These are phyloP conservation scores for Siderastrea radians DNA, from an alignment of 92 coral and sea anemone genomes.

Conservation along the genomic window DNA sequence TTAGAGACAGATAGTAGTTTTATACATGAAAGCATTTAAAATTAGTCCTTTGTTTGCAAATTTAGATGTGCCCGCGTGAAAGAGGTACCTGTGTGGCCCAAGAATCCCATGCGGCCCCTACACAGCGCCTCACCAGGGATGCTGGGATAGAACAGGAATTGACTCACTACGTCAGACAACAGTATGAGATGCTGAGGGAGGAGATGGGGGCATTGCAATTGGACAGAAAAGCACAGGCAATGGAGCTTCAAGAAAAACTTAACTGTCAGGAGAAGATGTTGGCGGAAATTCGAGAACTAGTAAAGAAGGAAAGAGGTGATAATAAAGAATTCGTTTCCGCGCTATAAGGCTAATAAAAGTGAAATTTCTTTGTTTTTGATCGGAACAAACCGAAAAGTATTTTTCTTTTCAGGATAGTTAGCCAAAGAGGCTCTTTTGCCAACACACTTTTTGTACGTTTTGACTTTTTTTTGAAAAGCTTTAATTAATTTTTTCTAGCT, in stretches of 20 bases:
- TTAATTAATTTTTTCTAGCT: too few species aligned
- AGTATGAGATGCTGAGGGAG: not conserved
- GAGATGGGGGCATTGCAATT: not conserved
- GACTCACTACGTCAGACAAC: not conserved
- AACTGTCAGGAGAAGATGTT: not conserved
- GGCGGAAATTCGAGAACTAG: not conserved
- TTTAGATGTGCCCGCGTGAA: slow-evolving; percentile 27
- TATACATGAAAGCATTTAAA: not conserved
- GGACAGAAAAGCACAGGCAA: not conserved
- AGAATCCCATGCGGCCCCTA: not conserved
- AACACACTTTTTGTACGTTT: too few species aligned
- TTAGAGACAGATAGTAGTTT: too few species aligned
- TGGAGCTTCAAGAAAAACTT: not conserved
- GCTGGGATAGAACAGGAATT: not conserved
- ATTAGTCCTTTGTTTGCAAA: not conserved
- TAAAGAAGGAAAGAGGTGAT: not conserved
- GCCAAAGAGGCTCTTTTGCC: too few species aligned
- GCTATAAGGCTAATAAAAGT: not conserved
- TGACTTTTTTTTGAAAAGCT: not conserved
- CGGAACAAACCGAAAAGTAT: too few species aligned
- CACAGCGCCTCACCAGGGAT: not conserved
- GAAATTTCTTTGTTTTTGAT: too few species aligned
- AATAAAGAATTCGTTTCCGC: not conserved
- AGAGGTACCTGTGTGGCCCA: not conserved
- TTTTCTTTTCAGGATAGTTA: too few species aligned